Percentiles rank a stretch among this genome's conserved stretches.
Conservation (phyloP, 92 coral and sea anemone species). For the Plumapathes pennacea region DNA sequence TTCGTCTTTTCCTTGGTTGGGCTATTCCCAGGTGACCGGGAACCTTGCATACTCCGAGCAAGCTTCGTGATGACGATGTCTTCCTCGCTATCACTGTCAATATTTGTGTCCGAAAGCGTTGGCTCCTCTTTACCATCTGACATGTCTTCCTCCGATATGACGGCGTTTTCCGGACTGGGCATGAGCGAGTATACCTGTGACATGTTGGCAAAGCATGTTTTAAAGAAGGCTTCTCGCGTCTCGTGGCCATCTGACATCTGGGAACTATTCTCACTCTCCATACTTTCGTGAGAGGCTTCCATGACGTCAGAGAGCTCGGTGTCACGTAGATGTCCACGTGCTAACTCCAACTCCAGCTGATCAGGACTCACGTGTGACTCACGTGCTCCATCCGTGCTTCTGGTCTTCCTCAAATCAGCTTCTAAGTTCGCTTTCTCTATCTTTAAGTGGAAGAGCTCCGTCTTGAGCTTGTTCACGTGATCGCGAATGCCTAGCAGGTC, state of each 20-base stretch:
- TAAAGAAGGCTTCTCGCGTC: constrained; percentile 53
- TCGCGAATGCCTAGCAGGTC: constrained; percentile 71
- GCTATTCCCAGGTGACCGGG: constrained; percentile 53
- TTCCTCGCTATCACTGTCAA: constrained; percentile 82
- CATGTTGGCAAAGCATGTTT: constrained; percentile 75
- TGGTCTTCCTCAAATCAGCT: constrained; percentile 57
- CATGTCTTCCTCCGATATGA: constrained; percentile 65
- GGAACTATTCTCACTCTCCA: constrained; percentile 81
- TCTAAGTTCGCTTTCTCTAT: constrained; percentile 78
- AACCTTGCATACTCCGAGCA: constrained; percentile 64
- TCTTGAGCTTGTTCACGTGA: constrained; percentile 64
- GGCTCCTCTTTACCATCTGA: constrained; percentile 75
- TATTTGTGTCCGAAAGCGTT: constrained; percentile 69
- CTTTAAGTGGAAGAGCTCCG: constrained; percentile 80
- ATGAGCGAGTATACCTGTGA: constrained; percentile 72
- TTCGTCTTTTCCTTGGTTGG: constrained; percentile 20
- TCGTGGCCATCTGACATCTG: constrained; percentile 75
- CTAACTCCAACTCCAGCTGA: constrained; percentile 14
- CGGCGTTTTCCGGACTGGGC: constrained; percentile 68
- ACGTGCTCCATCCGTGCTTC: constrained; percentile 19
- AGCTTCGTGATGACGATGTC: constrained; percentile 75
- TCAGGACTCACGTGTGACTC: constrained; percentile 29
- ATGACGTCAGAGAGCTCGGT: constrained; percentile 84
- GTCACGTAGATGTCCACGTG: constrained; percentile 20
- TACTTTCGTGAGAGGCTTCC: constrained; percentile 80